Conservation (phyloP, 2,113 vertebrate species). For the Burhinus bistriatus region DNA sequence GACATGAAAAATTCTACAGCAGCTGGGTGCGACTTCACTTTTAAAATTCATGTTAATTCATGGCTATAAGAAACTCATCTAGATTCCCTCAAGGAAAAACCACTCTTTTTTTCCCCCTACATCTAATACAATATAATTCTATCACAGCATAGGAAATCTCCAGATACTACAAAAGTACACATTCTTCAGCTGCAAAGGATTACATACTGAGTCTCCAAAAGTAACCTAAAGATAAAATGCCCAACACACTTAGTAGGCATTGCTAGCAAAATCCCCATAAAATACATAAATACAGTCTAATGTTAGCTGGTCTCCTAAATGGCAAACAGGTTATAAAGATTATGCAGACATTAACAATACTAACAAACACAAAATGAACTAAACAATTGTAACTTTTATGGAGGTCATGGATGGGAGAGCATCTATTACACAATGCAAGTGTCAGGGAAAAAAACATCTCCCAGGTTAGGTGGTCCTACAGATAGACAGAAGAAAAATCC, state of each 20-base stretch:
- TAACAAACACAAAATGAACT: neutral
- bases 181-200: neutral
- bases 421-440: neutral
- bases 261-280: neutral
- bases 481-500: neutral
- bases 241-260: neutral
- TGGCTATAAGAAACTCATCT: neutral
- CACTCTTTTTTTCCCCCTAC: neutral
- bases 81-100: neutral
- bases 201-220: neutral
- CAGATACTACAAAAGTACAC: neutral
- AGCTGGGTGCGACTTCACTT: neutral
- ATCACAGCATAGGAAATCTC: neutral
- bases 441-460: neutral
- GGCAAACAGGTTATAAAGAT: neutral
- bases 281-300: neutral
- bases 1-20: neutral
- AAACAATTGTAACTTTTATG: neutral
- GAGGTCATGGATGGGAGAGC: neutral
- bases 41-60: conserved; percentile 10
- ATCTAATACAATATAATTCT: neutral
- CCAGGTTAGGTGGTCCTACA: neutral
- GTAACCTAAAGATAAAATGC: neutral
- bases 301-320: neutral
- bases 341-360: neutral